These are phyloP conservation scores for Synergus japonicus DNA, from an alignment of 2,888 invertebrate genomes.

Conservation along the genomic window DNA sequence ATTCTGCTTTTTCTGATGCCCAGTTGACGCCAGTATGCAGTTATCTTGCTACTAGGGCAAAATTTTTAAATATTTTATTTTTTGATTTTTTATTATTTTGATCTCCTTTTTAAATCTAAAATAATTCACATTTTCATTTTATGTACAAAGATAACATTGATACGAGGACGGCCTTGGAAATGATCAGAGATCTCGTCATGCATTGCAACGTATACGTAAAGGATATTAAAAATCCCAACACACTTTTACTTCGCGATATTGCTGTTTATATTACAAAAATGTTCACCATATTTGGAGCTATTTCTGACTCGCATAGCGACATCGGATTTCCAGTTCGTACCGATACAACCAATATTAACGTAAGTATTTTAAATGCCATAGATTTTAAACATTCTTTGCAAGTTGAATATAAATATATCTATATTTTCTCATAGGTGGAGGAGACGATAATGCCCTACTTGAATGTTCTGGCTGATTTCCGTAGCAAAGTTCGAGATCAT, in stretches of 20 bases:
- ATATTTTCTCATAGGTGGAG: conserved; percentile 81
- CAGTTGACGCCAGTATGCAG: no score
- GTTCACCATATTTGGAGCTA: conserved; percentile 87
- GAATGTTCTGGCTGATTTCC: conserved; percentile 90
- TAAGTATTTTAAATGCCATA: conserved; percentile 71
- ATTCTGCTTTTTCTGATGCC: no score
- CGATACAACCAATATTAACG: conserved; percentile 75
- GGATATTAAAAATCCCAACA: conserved; percentile 81
- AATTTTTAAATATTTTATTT: no score
- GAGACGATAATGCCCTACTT: conserved; percentile 93
- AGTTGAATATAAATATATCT: conserved; percentile 34
- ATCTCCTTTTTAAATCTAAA: not conserved
- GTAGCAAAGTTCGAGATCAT: conserved; percentile 86
- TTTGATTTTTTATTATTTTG: no score
- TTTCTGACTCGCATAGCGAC: conserved; percentile 82
- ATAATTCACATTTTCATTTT: conserved; percentile 3
- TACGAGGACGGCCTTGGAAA: conserved; percentile 91
- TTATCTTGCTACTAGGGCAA: no score
- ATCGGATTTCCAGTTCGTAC: conserved; percentile 86
- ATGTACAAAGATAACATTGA: conserved; percentile 90
- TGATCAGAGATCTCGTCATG: conserved; percentile 90
- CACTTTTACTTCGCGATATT: conserved; percentile 86
- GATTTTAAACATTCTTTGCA: not conserved
- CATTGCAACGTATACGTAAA: conserved; percentile 92
- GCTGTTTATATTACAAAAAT: conserved; percentile 92